Conservation (phyloP, 2,888 invertebrate species). For the Podotricha telesiphe region DNA sequence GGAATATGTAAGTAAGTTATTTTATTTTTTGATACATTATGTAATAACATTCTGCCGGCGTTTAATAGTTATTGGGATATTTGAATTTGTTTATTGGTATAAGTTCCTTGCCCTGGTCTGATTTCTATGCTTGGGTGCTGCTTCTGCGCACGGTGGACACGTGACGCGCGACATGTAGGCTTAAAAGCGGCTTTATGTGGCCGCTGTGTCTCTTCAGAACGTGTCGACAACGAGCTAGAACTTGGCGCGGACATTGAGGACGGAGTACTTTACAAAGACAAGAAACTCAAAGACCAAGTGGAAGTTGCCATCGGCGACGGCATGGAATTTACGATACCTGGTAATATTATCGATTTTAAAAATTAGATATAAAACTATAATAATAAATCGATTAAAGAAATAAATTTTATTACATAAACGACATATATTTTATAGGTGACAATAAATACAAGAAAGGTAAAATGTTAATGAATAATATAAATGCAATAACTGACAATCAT, state of each 20-base stretch:
- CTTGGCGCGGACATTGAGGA: constrained; percentile 89
- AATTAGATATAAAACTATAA: background rate
- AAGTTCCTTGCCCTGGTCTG: constrained; percentile 67
- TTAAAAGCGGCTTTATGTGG: constrained; percentile 84
- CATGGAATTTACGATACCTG: constrained; percentile 96
- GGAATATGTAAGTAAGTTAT: background rate
- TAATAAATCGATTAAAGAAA: background rate
- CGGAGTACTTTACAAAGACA: constrained; percentile 92
- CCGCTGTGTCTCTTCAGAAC: constrained; percentile 88
- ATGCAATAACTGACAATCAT: constrained; percentile 90
- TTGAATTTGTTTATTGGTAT: background rate
- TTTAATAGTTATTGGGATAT: background rate
- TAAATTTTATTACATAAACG: background rate
- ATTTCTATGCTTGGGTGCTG: constrained; percentile 82
- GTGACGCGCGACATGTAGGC: constrained; percentile 71
- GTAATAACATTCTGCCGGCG: background rate
- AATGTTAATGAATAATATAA: constrained; percentile 91
- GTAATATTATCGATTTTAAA: constrained; percentile 64
- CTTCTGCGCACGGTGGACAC: constrained; percentile 63
- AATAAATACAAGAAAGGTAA: constrained; percentile 92
- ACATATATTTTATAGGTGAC: constrained; percentile 83
- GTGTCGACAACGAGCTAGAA: constrained; percentile 86
- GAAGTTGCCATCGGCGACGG: constrained; percentile 96
- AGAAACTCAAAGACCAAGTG: constrained; percentile 94
- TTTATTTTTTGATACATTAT: constrained; percentile 7